Evolutionary conservation across 2,888 invertebrate genomes (phyloP).

Genomic region (Poecilus cupreus): DNA sequence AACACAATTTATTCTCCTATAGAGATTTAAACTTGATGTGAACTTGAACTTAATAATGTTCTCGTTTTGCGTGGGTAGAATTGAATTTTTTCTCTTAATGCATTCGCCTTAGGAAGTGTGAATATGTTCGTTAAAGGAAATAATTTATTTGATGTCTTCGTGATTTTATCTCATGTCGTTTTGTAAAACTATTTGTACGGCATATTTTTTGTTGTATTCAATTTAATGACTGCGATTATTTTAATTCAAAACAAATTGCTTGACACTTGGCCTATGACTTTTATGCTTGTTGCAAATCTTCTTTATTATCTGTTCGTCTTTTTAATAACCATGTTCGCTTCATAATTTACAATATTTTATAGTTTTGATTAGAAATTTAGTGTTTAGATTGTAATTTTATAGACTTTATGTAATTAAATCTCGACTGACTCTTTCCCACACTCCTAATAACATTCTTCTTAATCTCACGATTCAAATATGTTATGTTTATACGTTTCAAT

Average conservation of each 20-base stretch:
- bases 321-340: too few relatives aligned
- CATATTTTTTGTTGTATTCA: slow-evolving; percentile 11
- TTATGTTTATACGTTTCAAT: too few relatives aligned
- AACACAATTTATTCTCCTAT: too few relatives aligned
- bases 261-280: slow-evolving; percentile 27
- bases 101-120: slow-evolving; percentile 11
- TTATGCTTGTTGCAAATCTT: slow-evolving; percentile 28
- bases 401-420: too few relatives aligned
- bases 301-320: slow-evolving; percentile 11
- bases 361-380: too few relatives aligned
- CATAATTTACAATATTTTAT: background rate
- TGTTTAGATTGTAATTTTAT: too few relatives aligned
- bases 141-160: slow-evolving; percentile 21
- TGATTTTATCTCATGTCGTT: slow-evolving; percentile 15
- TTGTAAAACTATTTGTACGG: slow-evolving; percentile 19
- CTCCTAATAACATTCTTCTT: too few relatives aligned
- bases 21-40: background rate
- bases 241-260: slow-evolving; percentile 33
- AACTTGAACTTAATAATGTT: background rate
- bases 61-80: background rate
- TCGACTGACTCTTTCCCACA: too few relatives aligned
- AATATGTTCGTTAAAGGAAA: slow-evolving; percentile 33
- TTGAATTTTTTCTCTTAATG: background rate
- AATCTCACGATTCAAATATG: too few relatives aligned
- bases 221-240: slow-evolving; percentile 18